Percentiles rank a stretch among this genome's conserved stretches.
phyloP scores from a whole-genome alignment of 1,140 invertebrate genomes.

The Hylyphantes graminicola region DNA sequence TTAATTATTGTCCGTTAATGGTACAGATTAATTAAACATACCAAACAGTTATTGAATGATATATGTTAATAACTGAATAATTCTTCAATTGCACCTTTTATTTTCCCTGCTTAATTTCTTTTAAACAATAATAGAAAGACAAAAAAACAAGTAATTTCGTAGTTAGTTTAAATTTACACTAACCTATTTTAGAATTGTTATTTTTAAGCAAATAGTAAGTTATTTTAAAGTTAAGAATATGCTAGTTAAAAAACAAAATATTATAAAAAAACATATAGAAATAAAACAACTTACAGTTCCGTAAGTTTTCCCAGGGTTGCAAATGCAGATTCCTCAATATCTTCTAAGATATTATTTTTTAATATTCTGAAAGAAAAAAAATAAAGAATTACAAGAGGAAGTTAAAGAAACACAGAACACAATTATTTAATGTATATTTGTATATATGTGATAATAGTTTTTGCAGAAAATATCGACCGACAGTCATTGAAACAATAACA shows the following conservation, averaged over 20 bases:
- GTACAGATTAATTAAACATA: neutral
- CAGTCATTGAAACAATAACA: no score
- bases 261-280: neutral
- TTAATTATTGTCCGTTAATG: neutral
- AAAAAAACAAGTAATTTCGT: neutral
- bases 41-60: no score
- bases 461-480: no score
- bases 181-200: neutral
- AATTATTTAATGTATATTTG: no score
- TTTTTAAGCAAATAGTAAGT: neutral
- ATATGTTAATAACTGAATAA: no score
- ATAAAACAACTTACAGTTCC: slow-evolving; percentile 62
- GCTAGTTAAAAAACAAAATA: neutral
- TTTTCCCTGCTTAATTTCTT: neutral
- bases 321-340: slow-evolving; percentile 62
- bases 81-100: no score
- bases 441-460: no score
- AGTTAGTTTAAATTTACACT: neutral
- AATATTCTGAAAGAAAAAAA: slow-evolving; percentile 27
- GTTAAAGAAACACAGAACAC: neutral
- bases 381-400: neutral
- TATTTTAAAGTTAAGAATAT: neutral
- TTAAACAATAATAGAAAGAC: neutral
- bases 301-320: slow-evolving; percentile 50
- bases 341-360: slow-evolving; percentile 71